Percentiles rank a stretch among this genome's conserved stretches.
Evolutionary conservation across 2,888 invertebrate genomes (phyloP).

Genomic region (Phyto melanocephala): DNA sequence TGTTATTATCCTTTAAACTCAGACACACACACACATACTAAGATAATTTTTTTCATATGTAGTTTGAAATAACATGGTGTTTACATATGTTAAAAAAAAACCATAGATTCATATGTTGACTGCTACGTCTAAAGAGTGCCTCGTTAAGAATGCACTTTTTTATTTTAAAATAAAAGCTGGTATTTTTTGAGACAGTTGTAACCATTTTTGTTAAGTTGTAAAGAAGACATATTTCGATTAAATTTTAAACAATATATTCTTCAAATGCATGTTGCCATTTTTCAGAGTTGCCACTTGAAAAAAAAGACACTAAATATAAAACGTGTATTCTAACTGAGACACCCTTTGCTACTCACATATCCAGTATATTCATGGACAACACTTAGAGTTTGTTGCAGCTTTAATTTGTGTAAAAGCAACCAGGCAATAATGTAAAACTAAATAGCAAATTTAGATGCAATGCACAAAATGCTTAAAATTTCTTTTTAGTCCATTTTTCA

Average conservation of each 20-base stretch:
- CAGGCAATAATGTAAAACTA: conserved; percentile 40
- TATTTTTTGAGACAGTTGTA: too few species aligned
- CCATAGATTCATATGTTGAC: conserved; percentile 1
- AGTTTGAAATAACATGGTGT: conserved; percentile 24
- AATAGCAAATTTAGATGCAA: conserved; percentile 60
- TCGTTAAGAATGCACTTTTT: too few species aligned
- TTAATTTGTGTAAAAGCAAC: not conserved
- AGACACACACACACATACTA: not conserved
- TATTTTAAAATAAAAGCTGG: too few species aligned
- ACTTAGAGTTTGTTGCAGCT: not conserved
- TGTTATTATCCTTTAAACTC: conserved; percentile 47
- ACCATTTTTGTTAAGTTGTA: too few species aligned
- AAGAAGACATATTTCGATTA: too few species aligned
- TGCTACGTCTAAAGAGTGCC: too few species aligned
- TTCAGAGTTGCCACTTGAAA: too few species aligned
- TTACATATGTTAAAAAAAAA: conserved; percentile 26
- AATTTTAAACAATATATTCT: too few species aligned
- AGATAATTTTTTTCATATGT: not conserved
- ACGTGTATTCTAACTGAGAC: too few species aligned
- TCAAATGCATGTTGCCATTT: too few species aligned
- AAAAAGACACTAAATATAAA: too few species aligned
- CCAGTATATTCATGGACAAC: not conserved
- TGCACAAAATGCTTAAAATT: conserved; percentile 16
- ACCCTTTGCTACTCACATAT: not conserved
- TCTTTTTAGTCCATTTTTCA: not conserved